Evolutionary conservation across 2,113 vertebrate genomes (phyloP).

Genomic region (Hassar affinis): DNA sequence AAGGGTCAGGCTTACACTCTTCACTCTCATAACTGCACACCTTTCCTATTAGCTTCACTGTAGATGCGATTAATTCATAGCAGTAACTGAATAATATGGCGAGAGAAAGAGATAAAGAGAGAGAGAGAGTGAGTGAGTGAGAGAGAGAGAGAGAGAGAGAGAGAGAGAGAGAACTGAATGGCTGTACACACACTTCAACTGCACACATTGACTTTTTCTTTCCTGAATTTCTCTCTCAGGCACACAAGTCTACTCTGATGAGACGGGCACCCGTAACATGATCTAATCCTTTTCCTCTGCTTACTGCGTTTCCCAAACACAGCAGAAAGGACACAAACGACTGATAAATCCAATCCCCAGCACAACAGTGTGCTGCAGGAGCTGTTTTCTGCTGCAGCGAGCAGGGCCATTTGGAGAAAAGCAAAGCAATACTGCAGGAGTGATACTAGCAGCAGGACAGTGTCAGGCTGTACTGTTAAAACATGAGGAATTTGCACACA

Average conservation of each 20-base stretch:
- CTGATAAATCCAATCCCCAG: conserved; percentile 24
- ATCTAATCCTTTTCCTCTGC: conserved; percentile 35
- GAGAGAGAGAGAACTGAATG: not conserved
- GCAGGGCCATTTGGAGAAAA: conserved; percentile 1
- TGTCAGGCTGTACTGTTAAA: not conserved
- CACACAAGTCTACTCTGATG: conserved; percentile 23
- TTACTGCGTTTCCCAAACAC: conserved; percentile 42
- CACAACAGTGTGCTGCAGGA: not conserved
- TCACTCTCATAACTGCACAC: not conserved
- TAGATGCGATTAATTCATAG: conserved; percentile 6
- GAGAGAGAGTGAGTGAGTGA: not conserved
- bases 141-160: not conserved
- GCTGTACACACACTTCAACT: not conserved
- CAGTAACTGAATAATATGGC: conserved; percentile 9
- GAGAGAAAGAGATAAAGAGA: not conserved
- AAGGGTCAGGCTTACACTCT: not conserved
- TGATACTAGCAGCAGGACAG: conserved; percentile 2
- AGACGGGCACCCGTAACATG: conserved; percentile 4
- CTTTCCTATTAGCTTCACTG: not conserved
- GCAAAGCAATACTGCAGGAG: conserved; percentile 10
- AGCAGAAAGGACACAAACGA: conserved; percentile 30
- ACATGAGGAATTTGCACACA: conserved; percentile 21
- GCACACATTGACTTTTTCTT: not conserved
- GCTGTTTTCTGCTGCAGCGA: not conserved
- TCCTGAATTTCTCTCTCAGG: not conserved